These are phyloP conservation scores for Perizoma flavofasciatum DNA, from an alignment of 2,888 invertebrate species.

Conservation along the genomic window DNA sequence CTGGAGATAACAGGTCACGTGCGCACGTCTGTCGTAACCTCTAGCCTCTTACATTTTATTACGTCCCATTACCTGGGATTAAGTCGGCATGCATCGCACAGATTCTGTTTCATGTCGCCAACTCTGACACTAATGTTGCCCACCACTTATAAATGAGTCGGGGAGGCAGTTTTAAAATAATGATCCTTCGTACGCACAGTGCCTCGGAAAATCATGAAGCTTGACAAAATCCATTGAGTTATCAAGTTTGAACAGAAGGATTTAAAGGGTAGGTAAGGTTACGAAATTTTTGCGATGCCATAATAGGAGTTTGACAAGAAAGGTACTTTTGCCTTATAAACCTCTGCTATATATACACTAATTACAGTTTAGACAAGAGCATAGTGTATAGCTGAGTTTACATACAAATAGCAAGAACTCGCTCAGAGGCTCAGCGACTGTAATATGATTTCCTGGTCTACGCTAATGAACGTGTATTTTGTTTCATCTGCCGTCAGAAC, in stretches of 20 bases:
- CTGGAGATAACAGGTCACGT: slow-evolving; percentile 74
- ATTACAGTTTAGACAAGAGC: slow-evolving; percentile 45
- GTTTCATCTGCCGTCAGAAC: slow-evolving; percentile 73
- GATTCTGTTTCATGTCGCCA: slow-evolving; percentile 68
- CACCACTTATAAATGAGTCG: slow-evolving; percentile 52
- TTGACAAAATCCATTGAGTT: slow-evolving; percentile 53
- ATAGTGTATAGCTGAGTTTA: slow-evolving; percentile 35
- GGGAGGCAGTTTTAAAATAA: slow-evolving; percentile 59
- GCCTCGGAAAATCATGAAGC: slow-evolving; percentile 50
- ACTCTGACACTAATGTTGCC: slow-evolving; percentile 56
- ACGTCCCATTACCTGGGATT: slow-evolving; percentile 77
- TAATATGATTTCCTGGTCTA: slow-evolving; percentile 75
- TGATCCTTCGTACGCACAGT: slow-evolving; percentile 43
- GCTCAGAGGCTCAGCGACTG: slow-evolving; percentile 58
- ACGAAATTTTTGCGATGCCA: slow-evolving; percentile 23
- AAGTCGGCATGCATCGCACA: slow-evolving; percentile 71
- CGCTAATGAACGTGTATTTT: slow-evolving; percentile 81
- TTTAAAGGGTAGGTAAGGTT: not conserved
- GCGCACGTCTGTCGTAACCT: slow-evolving; percentile 78
- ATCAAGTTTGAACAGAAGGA: slow-evolving; percentile 37
- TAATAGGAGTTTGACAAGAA: slow-evolving; percentile 24
- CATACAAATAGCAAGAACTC: slow-evolving; percentile 48
- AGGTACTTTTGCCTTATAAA: slow-evolving; percentile 26
- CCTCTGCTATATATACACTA: slow-evolving; percentile 43
- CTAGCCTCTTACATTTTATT: slow-evolving; percentile 80